Evolutionary conservation across 2,113 vertebrate genomes (phyloP).

Genomic region (Gadus chalcogrammus): DNA sequence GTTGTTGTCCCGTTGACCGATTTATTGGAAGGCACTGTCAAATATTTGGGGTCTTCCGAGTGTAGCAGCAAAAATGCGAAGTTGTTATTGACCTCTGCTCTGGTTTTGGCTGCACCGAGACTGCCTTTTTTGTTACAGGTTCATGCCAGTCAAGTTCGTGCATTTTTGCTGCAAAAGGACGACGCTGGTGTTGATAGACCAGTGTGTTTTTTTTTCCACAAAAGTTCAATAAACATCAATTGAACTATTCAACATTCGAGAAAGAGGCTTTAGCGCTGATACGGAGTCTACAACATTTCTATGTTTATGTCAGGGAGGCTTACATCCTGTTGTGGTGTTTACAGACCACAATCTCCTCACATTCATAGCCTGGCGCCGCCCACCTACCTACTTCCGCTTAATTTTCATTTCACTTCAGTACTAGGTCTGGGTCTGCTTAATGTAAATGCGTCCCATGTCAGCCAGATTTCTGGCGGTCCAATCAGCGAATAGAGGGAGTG

Average conservation of each 20-base stretch:
- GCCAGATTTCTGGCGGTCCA: too few species aligned
- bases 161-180: slow-evolving; percentile 6
- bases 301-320: background rate
- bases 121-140: background rate
- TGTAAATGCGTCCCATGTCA: too few species aligned
- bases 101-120: too few species aligned
- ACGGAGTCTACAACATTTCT: background rate
- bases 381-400: too few species aligned
- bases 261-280: slow-evolving; percentile 10
- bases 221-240: background rate
- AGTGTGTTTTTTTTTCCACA: background rate
- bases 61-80: background rate
- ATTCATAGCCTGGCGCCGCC: too few species aligned
- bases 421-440: too few species aligned
- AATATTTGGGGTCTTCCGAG: background rate
- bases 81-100: too few species aligned
- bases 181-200: background rate
- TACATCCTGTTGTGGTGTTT: too few species aligned
- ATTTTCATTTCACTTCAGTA: too few species aligned
- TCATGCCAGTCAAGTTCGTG: slow-evolving; percentile 5
- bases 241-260: slow-evolving; percentile 3
- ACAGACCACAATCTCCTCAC: too few species aligned
- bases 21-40: background rate
- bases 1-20: too few species aligned
- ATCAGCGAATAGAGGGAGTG: too few species aligned